Percentiles rank a stretch among this genome's conserved stretches.
Conservation (phyloP, 2,113 vertebrate genomes). For the Cyprinodon variegatus region DNA sequence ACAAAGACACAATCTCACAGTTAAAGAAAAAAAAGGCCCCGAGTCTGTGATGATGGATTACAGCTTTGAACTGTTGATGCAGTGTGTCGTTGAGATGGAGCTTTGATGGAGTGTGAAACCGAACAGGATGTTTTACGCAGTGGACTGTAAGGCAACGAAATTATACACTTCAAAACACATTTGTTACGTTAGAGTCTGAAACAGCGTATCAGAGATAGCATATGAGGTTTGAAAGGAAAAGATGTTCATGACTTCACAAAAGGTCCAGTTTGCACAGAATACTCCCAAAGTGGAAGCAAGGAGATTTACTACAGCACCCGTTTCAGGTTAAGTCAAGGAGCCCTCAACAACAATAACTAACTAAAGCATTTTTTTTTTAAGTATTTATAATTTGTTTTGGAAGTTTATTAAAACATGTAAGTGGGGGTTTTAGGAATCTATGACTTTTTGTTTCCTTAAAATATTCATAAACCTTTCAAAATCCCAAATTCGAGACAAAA, state of each 20-base stretch:
- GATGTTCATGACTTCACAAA: neutral
- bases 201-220: conserved; percentile 9
- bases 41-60: conserved; percentile 28
- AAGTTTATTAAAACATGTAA: neutral
- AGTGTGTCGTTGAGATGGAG: conserved; percentile 15
- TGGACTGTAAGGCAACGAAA: conserved; percentile 43
- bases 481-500: neutral
- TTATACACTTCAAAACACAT: conserved; percentile 45
- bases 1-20: conserved; percentile 18
- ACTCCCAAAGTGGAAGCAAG: neutral
- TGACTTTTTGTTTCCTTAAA: neutral
- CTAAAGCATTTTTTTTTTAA: neutral
- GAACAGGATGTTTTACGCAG: conserved; percentile 33
- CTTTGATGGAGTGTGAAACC: conserved; percentile 45
- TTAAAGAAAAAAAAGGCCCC: neutral
- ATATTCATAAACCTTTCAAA: neutral
- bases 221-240: conserved; percentile 7
- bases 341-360: too few species aligned
- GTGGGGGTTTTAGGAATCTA: neutral
- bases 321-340: neutral
- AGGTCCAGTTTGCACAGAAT: neutral
- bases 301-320: neutral
- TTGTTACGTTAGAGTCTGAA: conserved; percentile 23
- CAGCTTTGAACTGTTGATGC: conserved; percentile 39
- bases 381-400: neutral